A percentile compares a stretch with the other conserved stretches of the same genome.
phyloP scores from a whole-genome alignment of 2,113 vertebrate genomes.

The Ranitomeya imitator region DNA sequence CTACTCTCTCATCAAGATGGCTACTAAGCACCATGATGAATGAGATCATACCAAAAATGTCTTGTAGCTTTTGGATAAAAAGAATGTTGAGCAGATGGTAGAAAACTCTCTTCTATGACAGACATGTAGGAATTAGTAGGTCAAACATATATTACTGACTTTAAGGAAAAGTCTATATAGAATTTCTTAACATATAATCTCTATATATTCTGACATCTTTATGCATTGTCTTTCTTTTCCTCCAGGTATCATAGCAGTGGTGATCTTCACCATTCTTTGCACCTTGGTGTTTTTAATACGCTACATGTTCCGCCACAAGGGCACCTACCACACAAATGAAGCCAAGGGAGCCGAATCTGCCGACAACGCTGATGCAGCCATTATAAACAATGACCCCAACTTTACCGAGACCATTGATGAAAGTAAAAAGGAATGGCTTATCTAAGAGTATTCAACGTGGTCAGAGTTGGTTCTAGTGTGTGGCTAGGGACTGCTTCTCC shows the following conservation, averaged over 20 bases:
- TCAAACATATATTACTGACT: not conserved
- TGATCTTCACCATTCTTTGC: slow-evolving; percentile 98
- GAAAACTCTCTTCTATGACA: no score
- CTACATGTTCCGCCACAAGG: slow-evolving; percentile 99
- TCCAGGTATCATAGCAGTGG: slow-evolving; percentile 92
- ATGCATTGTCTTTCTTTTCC: not conserved
- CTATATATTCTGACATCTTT: not conserved
- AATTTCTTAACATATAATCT: not conserved
- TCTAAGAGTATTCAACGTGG: slow-evolving; percentile 69
- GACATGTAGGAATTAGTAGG: no score
- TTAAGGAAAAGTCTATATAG: not conserved
- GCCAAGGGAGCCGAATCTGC: slow-evolving; percentile 89
- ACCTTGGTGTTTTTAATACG: slow-evolving; percentile 97
- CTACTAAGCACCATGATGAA: no score
- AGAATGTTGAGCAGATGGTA: no score
- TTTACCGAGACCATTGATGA: slow-evolving; percentile 98
- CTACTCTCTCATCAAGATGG: no score
- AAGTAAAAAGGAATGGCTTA: slow-evolving; percentile 99
- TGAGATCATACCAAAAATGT: no score
- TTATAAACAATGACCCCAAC: slow-evolving; percentile 94
- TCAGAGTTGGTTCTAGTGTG: slow-evolving; percentile 29
- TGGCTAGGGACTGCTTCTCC: slow-evolving; percentile 62
- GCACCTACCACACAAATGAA: slow-evolving; percentile 98
- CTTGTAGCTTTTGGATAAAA: no score
- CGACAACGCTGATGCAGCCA: slow-evolving; percentile 89